Base-by-base conservation (phyloP, 2,888 invertebrate species). In the Drosophila leonis region DNA sequence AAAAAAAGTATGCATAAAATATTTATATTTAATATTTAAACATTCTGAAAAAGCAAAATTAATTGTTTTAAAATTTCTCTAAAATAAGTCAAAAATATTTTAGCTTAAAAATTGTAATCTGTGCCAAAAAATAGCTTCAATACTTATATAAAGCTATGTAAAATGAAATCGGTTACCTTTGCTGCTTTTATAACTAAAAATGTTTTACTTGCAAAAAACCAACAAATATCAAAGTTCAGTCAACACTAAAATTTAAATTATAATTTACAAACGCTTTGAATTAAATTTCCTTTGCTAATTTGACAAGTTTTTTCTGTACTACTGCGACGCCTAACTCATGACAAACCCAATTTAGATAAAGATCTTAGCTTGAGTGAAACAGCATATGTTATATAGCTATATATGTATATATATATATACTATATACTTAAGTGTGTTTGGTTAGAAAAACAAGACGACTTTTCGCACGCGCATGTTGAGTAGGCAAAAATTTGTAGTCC, bases 381-480 rank as follows among this genome's bases (percentile, higher is more conserved):
- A 24, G 2, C 24, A 24, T 24, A 24, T 24, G 24, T 24, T 24
- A 2, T 24, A 24, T 4, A 24, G 4, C 20, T 27, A 7, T n/a
- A 27, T 39, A 54, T 18, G 18, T 12, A 13, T 18, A 0, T 3
- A 31, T 31, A 48, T 48, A 29, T 10, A n/a, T n/a, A n/a, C n/a
- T n/a, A n/a, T n/a, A n/a, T n/a, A n/a, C n/a, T n/a, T n/a, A 1
- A 10, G 18, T 6, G 12, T 9, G 29, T 31, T 29, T n/a, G n/a
- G 10, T 4, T 49, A 4, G 46, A n/a, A 31, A 49, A 49, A 31
- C 46, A 31, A 49, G 12, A 24, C 3, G 27, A 8, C 15, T 15
- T 31, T 27, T 27, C 31, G 39, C 15, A 41, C 24, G 10, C 49
- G n/a, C 49, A 60, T 33, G 48, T 27, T 44, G 44, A 71, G 18